These are phyloP conservation scores for Ondatra zibethicus DNA, from an alignment of 2,113 vertebrate genomes.

Conservation along the genomic window DNA sequence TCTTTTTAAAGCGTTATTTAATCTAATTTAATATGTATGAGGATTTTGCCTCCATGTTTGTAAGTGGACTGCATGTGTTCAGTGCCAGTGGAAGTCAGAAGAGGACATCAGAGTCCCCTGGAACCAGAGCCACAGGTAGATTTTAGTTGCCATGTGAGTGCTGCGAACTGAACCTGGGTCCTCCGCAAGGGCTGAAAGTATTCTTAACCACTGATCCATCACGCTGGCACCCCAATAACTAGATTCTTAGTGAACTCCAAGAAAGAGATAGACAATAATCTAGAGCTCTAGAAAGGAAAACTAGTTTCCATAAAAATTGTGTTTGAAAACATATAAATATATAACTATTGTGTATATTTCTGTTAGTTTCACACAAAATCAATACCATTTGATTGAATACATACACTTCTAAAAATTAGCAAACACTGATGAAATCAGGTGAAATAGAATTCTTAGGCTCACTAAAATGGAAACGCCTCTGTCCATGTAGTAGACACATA, in stretches of 20 bases:
- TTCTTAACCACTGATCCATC: neutral
- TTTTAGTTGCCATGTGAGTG: neutral
- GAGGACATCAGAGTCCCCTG: neutral
- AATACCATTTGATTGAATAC: neutral
- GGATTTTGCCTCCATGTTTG: neutral
- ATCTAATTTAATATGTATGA: neutral
- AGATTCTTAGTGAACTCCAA: constrained; percentile 15
- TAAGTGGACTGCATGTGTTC: neutral
- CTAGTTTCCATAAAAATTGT: constrained; percentile 26
- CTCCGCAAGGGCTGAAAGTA: neutral
- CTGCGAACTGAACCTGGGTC: neutral
- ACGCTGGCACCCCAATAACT: neutral
- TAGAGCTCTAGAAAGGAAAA: neutral
- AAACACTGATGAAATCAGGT: neutral
- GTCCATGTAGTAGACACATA: neutral
- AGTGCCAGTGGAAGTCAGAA: neutral
- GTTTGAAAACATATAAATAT: neutral
- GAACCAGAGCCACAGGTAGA: neutral
- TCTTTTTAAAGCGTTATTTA: neutral
- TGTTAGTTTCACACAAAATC: neutral
- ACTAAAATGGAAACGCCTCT: neutral
- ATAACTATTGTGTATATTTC: neutral
- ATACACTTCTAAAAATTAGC: neutral
- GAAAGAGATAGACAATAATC: neutral
- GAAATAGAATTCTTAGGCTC: constrained; percentile 34